Base-by-base conservation (phyloP, 2,797 vertebrate species). In the Trematomus bernacchii region DNA sequence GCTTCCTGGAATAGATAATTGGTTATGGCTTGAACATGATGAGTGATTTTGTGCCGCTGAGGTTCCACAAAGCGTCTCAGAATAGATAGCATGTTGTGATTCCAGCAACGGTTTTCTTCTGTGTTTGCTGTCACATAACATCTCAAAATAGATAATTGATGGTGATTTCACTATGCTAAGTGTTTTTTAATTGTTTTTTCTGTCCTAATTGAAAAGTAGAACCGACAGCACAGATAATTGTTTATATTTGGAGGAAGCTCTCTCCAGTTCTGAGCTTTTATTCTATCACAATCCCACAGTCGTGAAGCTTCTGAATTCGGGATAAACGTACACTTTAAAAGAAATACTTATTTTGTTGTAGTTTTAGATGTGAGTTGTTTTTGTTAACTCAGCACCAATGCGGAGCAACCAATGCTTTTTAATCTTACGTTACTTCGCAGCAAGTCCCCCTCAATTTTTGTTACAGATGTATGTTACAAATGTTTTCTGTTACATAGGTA, bases 1-100 rank as follows among this genome's bases (percentile, higher is more conserved):
- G 58, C 58, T 16, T 70, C 77, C 84, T 10, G 6, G 61, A 83
- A 80, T 8, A 73, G 73, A 87, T 83, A 80, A 87, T 66, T 66
- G 82, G 53, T 60, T 53, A 3, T 19, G 74, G 73, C 66, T 77
- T 3, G 48, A 84, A 77, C 76, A 57, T 0, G 62, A 68, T 23
- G 77, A 65, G 73, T 62, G 59, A 57, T 59, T 78, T 51, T 50
- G 50, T 68, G 62, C 23, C 0, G 3, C 66, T 14, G 66, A 73
- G 51, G 52, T 15, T n/a, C 2, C 65, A 53, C 68, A 76, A 55
- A 73, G 79, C 10, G 10, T 54, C 62, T 85, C 13, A 71, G 85
- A 85, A 87, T 79, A 85, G 79, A 84, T 0, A 0, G 54, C 57
- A 27, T 68, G 44, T 63, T 76, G 5, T 27, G 65, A 75, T 70